phyloP scores from a whole-genome alignment of 2,797 vertebrate genomes.

The Hydrocynus forskahlii region DNA sequence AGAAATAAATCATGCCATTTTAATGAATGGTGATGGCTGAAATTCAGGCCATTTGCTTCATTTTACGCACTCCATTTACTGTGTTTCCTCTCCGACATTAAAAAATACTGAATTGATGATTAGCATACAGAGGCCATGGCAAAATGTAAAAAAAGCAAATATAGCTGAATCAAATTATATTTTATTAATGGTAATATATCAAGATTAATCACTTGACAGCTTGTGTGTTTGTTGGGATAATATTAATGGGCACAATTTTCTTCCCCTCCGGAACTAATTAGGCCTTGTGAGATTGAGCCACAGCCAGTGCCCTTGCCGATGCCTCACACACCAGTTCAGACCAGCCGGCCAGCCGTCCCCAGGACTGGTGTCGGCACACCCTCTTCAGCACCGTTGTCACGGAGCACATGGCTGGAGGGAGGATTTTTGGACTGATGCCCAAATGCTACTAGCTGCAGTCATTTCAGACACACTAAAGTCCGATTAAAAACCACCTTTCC shows the following conservation, averaged over 20 bases:
- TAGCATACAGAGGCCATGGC: neutral
- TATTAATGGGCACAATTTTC: neutral
- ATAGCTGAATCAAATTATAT: neutral
- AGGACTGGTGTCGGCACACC: neutral
- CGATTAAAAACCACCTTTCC: neutral
- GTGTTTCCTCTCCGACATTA: neutral
- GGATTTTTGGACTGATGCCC: neutral
- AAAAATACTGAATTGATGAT: neutral
- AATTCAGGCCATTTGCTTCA: constrained; percentile 19
- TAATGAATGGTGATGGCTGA: constrained; percentile 42
- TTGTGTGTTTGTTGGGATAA: constrained; percentile 1
- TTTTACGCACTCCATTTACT: neutral
- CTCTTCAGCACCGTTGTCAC: neutral
- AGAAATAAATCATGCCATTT: constrained; percentile 54
- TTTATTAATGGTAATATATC: neutral
- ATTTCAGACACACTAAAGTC: neutral
- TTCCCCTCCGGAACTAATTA: neutral
- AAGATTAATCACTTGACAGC: neutral
- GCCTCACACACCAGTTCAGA: neutral
- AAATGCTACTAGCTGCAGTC: neutral
- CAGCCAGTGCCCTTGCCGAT: too few relatives aligned
- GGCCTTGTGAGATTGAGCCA: neutral
- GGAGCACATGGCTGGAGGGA: constrained; percentile 7
- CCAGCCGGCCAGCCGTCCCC: neutral
- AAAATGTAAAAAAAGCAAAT: neutral